Base-by-base conservation (phyloP, 64 coral and sea anemone genomes). In the Catalaphyllia jardinei region DNA sequence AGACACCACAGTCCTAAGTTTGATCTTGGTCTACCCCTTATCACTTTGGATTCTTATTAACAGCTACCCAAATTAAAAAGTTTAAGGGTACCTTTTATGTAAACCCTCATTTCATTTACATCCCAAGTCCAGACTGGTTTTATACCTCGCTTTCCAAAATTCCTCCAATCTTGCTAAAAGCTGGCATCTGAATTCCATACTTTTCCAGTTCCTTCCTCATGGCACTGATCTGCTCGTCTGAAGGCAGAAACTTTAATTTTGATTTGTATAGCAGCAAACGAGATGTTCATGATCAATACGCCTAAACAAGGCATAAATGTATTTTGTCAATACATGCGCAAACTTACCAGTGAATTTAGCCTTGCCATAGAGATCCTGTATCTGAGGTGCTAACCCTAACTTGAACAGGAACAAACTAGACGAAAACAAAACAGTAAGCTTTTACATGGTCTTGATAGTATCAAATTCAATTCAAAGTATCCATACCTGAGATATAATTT, bases 361-460 rank as follows among this genome's bases (percentile, higher is more conserved):
- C 60, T 98, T 98, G 80, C 96, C 96, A 95, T 98, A 98, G 17
- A 98, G 87, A 80, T 98, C 96, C 72, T 98, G 93, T 81, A 98
- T 98, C 75, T 98, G 96, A 49, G 96, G 96, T 77, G 96, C 96
- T 80, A 98, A 88, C 46, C 96, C 96, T 92, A 98, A 89, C 81
- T 98, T 98, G 91, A 98, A 98, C 65, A 98, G 89, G 88, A 88
- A 98, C 69, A 98, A 98, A 92, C 96, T 98, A 83, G n/a, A 82
- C 55, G 63, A 73, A 73, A 82, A 16, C 22, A 74, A 87, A 13
- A 12, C 8, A 62, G 54, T 72, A 52, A 4, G n/a, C 22, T 27
- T 2, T 27, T 2, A 7, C 42, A 5, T 46, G 42, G 42, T 46
- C 42, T 46, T 46, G 4, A 46, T 46, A 46, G 6, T 46, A 46